These are phyloP conservation scores for Columbina picui DNA, from an alignment of 2,113 vertebrate genomes.

Conservation along the genomic window DNA sequence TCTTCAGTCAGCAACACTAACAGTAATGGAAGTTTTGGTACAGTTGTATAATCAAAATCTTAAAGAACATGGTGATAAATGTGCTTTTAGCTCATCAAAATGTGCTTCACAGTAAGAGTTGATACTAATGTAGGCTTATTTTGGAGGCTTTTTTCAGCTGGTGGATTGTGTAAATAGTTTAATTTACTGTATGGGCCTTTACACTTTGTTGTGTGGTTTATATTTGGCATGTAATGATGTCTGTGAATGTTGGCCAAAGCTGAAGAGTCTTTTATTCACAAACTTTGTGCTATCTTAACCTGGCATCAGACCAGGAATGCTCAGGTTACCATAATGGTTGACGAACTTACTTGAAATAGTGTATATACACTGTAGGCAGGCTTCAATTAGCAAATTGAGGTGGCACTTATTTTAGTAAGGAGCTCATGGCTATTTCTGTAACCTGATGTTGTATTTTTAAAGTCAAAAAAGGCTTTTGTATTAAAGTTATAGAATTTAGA, in stretches of 20 bases:
- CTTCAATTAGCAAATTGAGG: neutral
- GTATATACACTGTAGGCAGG: neutral
- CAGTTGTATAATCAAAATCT: neutral
- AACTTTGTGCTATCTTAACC: neutral
- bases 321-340: neutral
- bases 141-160: neutral
- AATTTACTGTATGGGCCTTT: neutral
- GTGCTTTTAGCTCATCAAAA: neutral
- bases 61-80: neutral
- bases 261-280: neutral
- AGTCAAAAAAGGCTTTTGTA: neutral
- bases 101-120: neutral
- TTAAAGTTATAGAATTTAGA: neutral
- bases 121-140: neutral
- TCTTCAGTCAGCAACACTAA: neutral
- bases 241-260: neutral
- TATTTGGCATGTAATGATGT: neutral
- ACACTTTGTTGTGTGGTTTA: neutral
- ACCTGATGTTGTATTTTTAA: neutral
- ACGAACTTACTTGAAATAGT: neutral
- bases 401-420: neutral
- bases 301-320: neutral
- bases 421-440: neutral
- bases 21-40: neutral
- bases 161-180: neutral